Conservation (phyloP, 2,797 vertebrate species). For the Carcharodon carcharias region DNA sequence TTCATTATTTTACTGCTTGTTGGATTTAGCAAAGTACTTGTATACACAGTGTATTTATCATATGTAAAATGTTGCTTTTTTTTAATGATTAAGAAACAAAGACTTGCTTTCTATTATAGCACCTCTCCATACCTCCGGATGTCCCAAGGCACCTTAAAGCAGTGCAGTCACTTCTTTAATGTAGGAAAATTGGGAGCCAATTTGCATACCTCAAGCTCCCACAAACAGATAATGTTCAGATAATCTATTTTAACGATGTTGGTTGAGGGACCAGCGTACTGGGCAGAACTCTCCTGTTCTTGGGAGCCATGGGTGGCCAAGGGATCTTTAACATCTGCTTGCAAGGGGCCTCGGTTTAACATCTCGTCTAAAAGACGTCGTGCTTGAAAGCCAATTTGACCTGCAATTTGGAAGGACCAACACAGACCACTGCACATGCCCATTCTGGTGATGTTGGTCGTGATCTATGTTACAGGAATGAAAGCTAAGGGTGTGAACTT, state of each 20-base stretch:
- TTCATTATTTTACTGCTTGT: neutral
- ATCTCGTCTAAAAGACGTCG: neutral
- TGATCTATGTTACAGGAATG: neutral
- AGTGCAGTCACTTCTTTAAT: neutral
- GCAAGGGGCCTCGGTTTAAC: neutral
- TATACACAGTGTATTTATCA: neutral
- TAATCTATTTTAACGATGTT: neutral
- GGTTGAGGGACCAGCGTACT: neutral
- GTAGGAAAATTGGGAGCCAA: neutral
- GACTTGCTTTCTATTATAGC: neutral
- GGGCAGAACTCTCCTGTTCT: neutral
- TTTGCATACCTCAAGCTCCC: neutral
- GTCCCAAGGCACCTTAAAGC: neutral
- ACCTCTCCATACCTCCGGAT: neutral
- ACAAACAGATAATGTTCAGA: neutral
- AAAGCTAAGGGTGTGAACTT: neutral
- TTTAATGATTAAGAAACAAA: neutral
- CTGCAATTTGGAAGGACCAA: neutral
- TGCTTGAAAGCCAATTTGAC: neutral
- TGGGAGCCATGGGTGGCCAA: too few species aligned
- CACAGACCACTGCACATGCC: neutral
- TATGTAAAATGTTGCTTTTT: neutral
- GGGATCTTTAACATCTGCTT: neutral
- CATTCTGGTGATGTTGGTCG: neutral
- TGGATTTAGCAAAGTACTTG: neutral